Base-by-base conservation (phyloP, 2,888 invertebrate species). In the Scaeva pyrastri region DNA sequence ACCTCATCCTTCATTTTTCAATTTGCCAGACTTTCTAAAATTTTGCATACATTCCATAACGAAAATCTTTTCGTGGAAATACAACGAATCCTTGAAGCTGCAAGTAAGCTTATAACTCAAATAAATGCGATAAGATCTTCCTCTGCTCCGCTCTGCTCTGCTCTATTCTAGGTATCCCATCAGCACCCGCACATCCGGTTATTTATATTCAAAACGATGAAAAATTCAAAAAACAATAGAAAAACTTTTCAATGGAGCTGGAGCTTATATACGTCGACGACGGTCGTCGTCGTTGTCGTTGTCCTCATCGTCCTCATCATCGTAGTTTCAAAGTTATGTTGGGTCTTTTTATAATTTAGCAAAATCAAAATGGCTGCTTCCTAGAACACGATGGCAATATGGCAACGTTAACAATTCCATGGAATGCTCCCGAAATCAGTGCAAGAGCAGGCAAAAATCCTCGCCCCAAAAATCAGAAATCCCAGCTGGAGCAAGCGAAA, bases 341-440 rank as follows among this genome's bases (percentile, higher is more conserved):
- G 45, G 50, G 73, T 55, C 45, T 71, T 78, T 8, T 31, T 31
- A 31, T 78, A 82, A 77, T 74, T 82, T 66, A 71, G 45, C 16
- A 74, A 76, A 86, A 82, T 86, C 86, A 86, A 86, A 86, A 86
- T 86, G 86, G 86, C 86, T 82, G 86, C 81, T 73, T 60, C 19
- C 36, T 71, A 45, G 58, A 86, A 31, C 8, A 31, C 31, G 8
- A 31, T 4, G 8, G 0, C 5, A 31, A 82, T 78, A 86, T 86
- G 86, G 86, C 82, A 86, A 86, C 86, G 82, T 82, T 82, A 85
- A 81, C 85, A 81, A 77, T 85, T 81, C 56, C 68, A 72, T 73
- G 81, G 76, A 85, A 80, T 77, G 85, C 76, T 75, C 73, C 76
- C 56, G 50, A 55, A 85, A 76, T 80, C 80, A 79, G 79, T 58